A percentile compares a stretch with the other conserved stretches of the same genome.
phyloP scores from a whole-genome alignment of 2,888 invertebrate genomes.

The Archips crataeganus region DNA sequence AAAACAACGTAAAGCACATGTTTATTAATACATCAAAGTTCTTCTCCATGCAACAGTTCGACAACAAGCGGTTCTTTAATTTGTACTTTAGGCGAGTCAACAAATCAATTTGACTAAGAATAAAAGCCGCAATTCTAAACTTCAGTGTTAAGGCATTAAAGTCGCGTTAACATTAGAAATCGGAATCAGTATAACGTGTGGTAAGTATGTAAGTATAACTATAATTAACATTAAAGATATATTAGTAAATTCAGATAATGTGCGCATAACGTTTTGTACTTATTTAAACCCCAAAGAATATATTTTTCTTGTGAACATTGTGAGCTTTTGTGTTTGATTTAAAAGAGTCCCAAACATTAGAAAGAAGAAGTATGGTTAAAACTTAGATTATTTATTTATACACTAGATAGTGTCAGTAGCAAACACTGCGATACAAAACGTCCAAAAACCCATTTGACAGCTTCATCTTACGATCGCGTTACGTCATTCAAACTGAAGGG shows the following conservation, averaged over 20 bases:
- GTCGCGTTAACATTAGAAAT: background rate
- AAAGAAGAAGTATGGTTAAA: too few species aligned
- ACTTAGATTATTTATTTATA: too few species aligned
- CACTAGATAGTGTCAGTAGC: too few species aligned
- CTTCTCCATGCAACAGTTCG: background rate
- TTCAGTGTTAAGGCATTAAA: background rate
- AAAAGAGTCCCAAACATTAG: background rate
- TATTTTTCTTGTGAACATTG: background rate
- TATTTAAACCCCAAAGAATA: too few species aligned
- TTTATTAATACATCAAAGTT: background rate
- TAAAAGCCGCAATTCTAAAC: background rate
- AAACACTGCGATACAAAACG: too few species aligned
- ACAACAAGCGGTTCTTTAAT: constrained; percentile 50
- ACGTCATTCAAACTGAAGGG: too few species aligned
- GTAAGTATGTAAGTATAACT: background rate
- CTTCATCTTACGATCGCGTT: too few species aligned
- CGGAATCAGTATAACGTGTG: background rate
- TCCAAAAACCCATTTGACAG: too few species aligned
- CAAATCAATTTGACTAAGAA: constrained; percentile 45
- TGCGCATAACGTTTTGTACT: background rate
- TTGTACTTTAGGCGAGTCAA: constrained; percentile 74
- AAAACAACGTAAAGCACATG: background rate
- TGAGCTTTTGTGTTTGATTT: background rate
- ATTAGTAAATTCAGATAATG: background rate
- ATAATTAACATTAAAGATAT: background rate